Base-by-base conservation (phyloP, 2,797 vertebrate genomes). In the Argya squamiceps region DNA sequence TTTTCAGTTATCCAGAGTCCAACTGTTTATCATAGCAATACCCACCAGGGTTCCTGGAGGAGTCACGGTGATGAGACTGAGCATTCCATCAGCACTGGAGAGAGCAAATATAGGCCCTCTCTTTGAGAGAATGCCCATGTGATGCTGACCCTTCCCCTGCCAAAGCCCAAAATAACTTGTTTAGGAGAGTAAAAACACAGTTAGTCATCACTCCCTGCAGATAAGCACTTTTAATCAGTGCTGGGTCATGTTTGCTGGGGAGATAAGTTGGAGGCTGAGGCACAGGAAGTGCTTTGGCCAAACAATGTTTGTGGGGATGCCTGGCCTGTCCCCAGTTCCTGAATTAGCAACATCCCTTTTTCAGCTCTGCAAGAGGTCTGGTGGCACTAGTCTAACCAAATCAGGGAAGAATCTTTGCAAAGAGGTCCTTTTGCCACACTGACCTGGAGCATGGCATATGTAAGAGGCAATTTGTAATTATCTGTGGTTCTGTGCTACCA, bases 241-340 rank as follows among this genome's bases (percentile, higher is more conserved):
- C 88, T 84, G 55, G 94, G 95, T 92, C 90, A 46, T 94, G 94
- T 95, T 96, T 97, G 88, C 50, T 68, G 50, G 74, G 63, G 77
- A 96, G 96, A 97, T 97, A 96, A 96, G 62, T 11, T 78, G 65
- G 83, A 90, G 55, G 74, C 77, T 73, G 85, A 92, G 85, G 70
- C 43, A 71, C 65, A 96, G 96, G 95, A 97, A 97, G 64, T 52
- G 50, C 67, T 88, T 44, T 46, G 92, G 77, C 80, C 85, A 92
- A 88, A 85, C 17, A 62, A 63, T 73, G 74, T 79, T 92, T 79
- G 69, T 73, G 74, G 91, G 50, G 74, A 76, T 88, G 77, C 80
- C 83, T 94, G 77, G 63, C 69, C 43, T 73, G 46, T 39, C 58
- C 83, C 70, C 36, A 65, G 80, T 63, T 94, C 90, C 90, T 84